phyloP scores from a whole-genome alignment of 2,113 vertebrate species.

The Periophthalmus modestus region DNA sequence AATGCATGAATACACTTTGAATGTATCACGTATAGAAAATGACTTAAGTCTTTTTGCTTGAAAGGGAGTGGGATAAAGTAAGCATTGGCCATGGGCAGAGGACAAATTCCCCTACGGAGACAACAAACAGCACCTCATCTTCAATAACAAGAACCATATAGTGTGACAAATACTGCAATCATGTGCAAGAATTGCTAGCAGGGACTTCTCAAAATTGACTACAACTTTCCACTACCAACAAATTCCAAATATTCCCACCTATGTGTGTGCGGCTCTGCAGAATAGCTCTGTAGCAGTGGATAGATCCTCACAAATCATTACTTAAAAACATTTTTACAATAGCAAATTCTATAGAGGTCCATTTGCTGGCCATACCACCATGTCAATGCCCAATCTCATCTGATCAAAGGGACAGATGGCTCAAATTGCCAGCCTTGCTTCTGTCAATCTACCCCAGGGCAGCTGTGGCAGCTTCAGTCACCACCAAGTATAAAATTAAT shows the following conservation, averaged over 20 bases:
- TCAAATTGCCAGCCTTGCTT: no score
- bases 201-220: neutral
- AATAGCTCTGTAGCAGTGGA: neutral
- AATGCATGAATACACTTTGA: no score
- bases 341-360: neutral
- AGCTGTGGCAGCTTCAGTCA: neutral
- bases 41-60: no score
- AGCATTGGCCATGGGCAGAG: no score
- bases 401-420: neutral
- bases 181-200: neutral
- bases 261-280: neutral
- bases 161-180: no score
- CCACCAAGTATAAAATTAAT: neutral
- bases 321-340: neutral
- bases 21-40: no score
- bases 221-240: neutral
- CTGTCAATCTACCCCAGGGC: neutral
- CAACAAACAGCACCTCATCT: no score
- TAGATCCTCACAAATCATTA: neutral
- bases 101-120: no score
- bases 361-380: neutral
- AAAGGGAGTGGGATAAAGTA: no score
- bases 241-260: neutral
- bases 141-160: no score
- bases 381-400: neutral